phyloP scores from a whole-genome alignment of 2,113 vertebrate species.

The Rhinolophus ferrumequinum region DNA sequence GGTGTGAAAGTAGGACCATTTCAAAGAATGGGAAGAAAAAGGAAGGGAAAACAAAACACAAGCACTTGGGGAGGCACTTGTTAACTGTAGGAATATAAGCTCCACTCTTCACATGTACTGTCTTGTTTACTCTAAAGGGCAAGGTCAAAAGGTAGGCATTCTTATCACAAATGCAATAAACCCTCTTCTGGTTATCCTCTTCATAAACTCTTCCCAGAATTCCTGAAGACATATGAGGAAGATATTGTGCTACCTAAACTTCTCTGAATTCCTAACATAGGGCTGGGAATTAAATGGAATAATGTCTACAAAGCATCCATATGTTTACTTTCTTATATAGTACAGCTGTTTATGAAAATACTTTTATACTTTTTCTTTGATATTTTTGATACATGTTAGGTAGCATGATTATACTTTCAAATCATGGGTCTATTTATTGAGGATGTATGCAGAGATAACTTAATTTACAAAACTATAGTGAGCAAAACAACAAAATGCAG shows the following conservation, averaged over 20 bases:
- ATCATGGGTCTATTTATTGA: not conserved
- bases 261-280: not conserved
- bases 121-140: not conserved
- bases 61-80: not conserved
- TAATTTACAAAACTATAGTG: not conserved
- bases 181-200: not conserved
- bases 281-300: not conserved
- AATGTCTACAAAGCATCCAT: not conserved
- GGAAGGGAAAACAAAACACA: not conserved
- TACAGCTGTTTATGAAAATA: not conserved
- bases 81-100: not conserved
- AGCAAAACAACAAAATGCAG: conserved; percentile 39
- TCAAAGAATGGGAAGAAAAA: not conserved
- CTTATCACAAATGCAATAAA: not conserved
- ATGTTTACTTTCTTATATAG: not conserved
- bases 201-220: not conserved
- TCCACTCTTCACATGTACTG: not conserved
- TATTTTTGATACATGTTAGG: not conserved
- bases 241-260: not conserved
- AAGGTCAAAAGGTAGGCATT: not conserved
- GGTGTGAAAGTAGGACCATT: not conserved
- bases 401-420: not conserved
- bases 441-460: not conserved
- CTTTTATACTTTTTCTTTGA: not conserved
- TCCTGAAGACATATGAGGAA: not conserved